These are phyloP conservation scores for Pipistrellus kuhlii DNA, from an alignment of 2,797 vertebrate species.

Conservation along the genomic window DNA sequence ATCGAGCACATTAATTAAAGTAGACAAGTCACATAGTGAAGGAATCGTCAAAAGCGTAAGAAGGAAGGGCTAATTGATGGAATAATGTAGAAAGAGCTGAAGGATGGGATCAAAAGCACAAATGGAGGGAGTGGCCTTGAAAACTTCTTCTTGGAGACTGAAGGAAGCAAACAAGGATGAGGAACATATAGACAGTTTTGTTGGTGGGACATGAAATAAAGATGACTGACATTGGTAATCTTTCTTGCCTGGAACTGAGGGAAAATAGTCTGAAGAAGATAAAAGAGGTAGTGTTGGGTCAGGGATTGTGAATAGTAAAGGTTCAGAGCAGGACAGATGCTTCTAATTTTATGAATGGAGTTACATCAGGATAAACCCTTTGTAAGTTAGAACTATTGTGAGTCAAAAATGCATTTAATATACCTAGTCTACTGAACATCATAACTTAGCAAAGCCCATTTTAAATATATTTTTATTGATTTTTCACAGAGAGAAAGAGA, in stretches of 20 bases:
- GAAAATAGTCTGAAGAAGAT: not conserved
- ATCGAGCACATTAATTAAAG: not conserved
- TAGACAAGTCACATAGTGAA: not conserved
- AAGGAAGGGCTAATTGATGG: not conserved
- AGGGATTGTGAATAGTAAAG: not conserved
- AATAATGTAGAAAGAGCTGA: not conserved
- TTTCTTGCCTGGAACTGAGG: not conserved
- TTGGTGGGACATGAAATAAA: not conserved
- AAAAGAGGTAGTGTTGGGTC: not conserved
- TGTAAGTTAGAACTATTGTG: not conserved
- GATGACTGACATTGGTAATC: not conserved
- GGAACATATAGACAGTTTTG: not conserved
- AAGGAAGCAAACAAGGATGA: not conserved
- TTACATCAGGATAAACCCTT: not conserved
- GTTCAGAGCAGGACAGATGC: not conserved
- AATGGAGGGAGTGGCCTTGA: not conserved
- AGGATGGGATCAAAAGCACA: not conserved
- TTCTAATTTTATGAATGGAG: not conserved
- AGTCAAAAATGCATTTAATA: not conserved
- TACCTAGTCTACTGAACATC: not conserved
- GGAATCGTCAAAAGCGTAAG: not conserved
- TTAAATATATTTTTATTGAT: too few relatives aligned
- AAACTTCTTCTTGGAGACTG: not conserved
- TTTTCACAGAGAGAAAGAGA: too few relatives aligned
- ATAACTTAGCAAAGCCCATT: not conserved